Evolutionary conservation across 2,888 invertebrate species (phyloP).

Genomic region (Achlya flavicornis): DNA sequence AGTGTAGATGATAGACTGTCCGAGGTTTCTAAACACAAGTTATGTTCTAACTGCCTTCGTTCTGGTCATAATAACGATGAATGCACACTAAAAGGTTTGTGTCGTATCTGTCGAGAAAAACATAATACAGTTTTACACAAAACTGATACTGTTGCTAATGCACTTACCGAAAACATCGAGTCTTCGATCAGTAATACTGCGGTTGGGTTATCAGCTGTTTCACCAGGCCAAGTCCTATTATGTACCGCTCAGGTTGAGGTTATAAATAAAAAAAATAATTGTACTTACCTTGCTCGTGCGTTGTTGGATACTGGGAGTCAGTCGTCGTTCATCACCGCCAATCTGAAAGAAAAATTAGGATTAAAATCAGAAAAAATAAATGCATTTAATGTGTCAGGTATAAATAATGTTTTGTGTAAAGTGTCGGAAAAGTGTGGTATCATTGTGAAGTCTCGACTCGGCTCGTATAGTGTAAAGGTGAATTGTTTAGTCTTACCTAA

Average conservation of each 20-base stretch:
- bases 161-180: too few species aligned
- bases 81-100: neutral
- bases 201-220: slow-evolving; percentile 4
- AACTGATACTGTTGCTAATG: too few species aligned
- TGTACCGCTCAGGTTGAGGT: slow-evolving; percentile 14
- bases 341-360: neutral
- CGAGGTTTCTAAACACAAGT: too few species aligned
- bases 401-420: neutral
- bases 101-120: too few species aligned
- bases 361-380: neutral
- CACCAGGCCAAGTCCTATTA: slow-evolving; percentile 12
- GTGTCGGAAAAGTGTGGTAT: neutral
- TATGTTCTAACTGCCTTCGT: slow-evolving; percentile 10
- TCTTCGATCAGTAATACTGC: neutral
- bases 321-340: slow-evolving; percentile 10
- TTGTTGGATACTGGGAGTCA: slow-evolving; percentile 15
- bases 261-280: neutral
- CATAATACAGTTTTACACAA: too few species aligned
- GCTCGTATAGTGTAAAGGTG: neutral
- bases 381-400: neutral
- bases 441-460: neutral
- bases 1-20: too few species aligned
- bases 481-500: slow-evolving; percentile 14
- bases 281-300: slow-evolving; percentile 9
- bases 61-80: slow-evolving; percentile 7